Percentiles rank a stretch among this genome's conserved stretches.
These are phyloP conservation scores for Sphyrna mokarran DNA, from an alignment of 2,113 vertebrate genomes.

Conservation along the genomic window DNA sequence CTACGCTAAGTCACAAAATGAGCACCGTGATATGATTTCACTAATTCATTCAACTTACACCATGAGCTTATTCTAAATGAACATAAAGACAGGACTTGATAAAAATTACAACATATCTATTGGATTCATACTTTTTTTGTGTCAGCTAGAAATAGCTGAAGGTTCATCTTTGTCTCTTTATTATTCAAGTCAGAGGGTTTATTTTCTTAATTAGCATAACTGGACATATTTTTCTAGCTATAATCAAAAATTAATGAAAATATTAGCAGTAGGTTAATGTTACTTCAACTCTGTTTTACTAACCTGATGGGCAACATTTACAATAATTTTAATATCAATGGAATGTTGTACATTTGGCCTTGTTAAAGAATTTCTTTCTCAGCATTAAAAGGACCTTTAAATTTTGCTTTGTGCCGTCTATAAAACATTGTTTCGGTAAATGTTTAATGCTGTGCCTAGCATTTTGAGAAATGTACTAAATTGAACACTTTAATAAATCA, in stretches of 20 bases:
- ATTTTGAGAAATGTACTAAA: conserved; percentile 1
- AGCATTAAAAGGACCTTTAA: neutral
- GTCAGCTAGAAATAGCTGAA: neutral
- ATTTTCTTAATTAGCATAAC: neutral
- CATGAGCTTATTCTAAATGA: neutral
- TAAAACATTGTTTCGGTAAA: neutral
- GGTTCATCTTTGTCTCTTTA: neutral
- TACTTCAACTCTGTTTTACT: neutral
- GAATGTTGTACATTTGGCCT: neutral
- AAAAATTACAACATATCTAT: neutral
- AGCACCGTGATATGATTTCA: neutral
- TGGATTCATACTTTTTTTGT: neutral
- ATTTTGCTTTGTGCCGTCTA: neutral
- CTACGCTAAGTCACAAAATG: neutral
- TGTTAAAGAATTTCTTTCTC: neutral
- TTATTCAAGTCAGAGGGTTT: neutral
- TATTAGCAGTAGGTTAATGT: neutral
- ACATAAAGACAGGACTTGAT: neutral
- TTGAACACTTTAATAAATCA: neutral
- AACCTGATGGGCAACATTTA: neutral
- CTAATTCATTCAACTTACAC: neutral
- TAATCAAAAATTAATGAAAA: neutral
- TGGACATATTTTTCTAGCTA: neutral
- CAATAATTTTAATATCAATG: neutral
- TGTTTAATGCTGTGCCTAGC: neutral